phyloP scores from a whole-genome alignment of 2,797 vertebrate species.

The Sparidentex hasta region DNA sequence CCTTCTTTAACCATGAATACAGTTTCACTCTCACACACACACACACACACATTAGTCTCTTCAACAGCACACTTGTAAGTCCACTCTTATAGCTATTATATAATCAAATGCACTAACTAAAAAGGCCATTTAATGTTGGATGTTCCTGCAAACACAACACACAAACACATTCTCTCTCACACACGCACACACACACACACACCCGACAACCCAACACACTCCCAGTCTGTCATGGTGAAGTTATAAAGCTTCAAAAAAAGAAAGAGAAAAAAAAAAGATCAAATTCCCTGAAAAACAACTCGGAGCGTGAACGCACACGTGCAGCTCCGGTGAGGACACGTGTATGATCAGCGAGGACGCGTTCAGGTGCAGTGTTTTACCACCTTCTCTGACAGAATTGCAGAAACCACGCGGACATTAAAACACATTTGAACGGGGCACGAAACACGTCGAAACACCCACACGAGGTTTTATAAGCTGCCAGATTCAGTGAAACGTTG shows the following conservation, averaged over 20 bases:
- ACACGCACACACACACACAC: not conserved
- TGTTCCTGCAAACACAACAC: conserved; percentile 3
- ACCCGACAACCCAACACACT: too few relatives aligned
- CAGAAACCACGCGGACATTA: not conserved
- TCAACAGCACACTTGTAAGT: not conserved
- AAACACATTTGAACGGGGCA: rapidly evolving
- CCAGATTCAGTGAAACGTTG: not conserved
- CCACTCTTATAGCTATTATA: conserved; percentile 27
- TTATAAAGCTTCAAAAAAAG: not conserved
- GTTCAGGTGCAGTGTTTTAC: not conserved
- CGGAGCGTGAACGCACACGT: conserved; percentile 64
- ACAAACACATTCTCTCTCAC: not conserved
- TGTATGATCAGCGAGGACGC: conserved; percentile 26
- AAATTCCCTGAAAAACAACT: conserved; percentile 5
- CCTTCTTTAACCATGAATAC: not conserved
- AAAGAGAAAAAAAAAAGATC: not conserved
- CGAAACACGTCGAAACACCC: rapidly evolving
- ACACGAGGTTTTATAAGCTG: rapidly evolving
- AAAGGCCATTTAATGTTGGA: conserved; percentile 19
- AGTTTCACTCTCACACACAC: conserved; percentile 6
- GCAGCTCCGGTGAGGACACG: conserved; percentile 66
- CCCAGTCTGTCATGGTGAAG: not conserved
- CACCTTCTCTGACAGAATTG: not conserved
- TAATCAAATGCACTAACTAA: conserved; percentile 36
- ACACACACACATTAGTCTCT: not conserved